phyloP scores from a whole-genome alignment of 2,797 vertebrate species.

The Amphiprion clarkii region DNA sequence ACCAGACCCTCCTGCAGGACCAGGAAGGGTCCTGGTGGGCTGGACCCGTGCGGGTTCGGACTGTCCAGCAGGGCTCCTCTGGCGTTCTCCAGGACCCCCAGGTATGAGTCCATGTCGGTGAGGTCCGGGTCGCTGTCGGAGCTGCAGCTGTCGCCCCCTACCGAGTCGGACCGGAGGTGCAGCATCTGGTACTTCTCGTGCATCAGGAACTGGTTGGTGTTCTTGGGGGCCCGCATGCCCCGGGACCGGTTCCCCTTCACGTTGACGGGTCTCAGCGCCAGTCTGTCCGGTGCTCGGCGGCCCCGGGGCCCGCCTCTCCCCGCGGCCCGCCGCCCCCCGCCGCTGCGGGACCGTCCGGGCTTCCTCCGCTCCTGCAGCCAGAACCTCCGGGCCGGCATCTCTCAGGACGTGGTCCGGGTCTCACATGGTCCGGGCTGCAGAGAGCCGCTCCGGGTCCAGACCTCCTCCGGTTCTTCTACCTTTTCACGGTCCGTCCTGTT shows the following conservation, averaged over 20 bases:
- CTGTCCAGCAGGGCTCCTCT: slow-evolving; percentile 88
- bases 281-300: slow-evolving; percentile 32
- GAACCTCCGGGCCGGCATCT: slow-evolving; percentile 83
- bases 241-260: slow-evolving; percentile 85
- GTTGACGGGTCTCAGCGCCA: slow-evolving; percentile 86
- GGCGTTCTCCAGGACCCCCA: slow-evolving; percentile 91
- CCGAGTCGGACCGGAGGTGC: slow-evolving; percentile 91
- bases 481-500: slow-evolving; percentile 90
- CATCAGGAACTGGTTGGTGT: slow-evolving; percentile 95
- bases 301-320: slow-evolving; percentile 32
- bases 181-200: slow-evolving; percentile 91
- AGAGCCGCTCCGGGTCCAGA: slow-evolving; percentile 62
- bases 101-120: slow-evolving; percentile 91
- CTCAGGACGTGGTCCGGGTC: slow-evolving; percentile 72
- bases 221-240: slow-evolving; percentile 91
- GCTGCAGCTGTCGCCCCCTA: slow-evolving; percentile 85
- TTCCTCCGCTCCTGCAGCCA: slow-evolving; percentile 71
- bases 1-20: slow-evolving; percentile 47
- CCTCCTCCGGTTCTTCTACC: slow-evolving; percentile 82
- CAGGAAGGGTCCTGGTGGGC: slow-evolving; percentile 40
- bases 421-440: slow-evolving; percentile 71
- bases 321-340: slow-evolving; percentile 76
- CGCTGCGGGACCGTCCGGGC: slow-evolving; percentile 81
- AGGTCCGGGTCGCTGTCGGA: slow-evolving; percentile 90
- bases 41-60: slow-evolving; percentile 42